Conservation (phyloP, 1,140 invertebrate species). For the Capitella teleta region DNA sequence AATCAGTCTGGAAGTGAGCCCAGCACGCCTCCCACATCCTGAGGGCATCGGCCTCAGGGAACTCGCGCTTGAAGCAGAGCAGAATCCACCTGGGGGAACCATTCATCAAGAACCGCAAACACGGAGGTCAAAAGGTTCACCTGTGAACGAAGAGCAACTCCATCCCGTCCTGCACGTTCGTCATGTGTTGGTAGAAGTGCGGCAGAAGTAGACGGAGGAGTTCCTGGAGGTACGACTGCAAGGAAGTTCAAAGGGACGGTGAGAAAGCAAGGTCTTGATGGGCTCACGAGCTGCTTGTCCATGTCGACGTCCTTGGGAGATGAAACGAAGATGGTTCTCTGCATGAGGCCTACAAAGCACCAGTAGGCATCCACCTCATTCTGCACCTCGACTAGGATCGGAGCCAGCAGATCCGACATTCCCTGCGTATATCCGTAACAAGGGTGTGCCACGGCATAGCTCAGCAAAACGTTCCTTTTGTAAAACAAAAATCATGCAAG, state of each 20-base stretch:
- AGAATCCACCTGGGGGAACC: constrained; percentile 74
- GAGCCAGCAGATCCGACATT: constrained; percentile 84
- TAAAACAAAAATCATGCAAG: constrained; percentile 1
- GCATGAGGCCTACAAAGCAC: constrained; percentile 90
- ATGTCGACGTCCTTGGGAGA: constrained; percentile 86
- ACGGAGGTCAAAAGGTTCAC: constrained; percentile 14
- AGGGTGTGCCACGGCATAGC: constrained; percentile 80
- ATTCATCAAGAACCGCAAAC: background rate
- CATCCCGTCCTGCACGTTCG: constrained; percentile 64
- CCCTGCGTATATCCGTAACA: constrained; percentile 67
- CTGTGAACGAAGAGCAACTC: constrained; percentile 64
- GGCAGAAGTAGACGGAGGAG: constrained; percentile 76
- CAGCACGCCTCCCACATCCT: constrained; percentile 90
- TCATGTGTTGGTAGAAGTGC: constrained; percentile 71
- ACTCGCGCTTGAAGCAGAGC: constrained; percentile 68
- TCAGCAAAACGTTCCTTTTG: constrained; percentile 70
- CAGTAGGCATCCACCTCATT: constrained; percentile 84
- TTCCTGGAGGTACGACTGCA: constrained; percentile 67
- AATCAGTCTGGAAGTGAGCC: constrained; percentile 82
- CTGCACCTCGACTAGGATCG: constrained; percentile 72
- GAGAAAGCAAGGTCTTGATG: background rate
- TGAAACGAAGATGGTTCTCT: constrained; percentile 74
- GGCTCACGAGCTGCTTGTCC: constrained; percentile 70
- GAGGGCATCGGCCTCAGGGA: constrained; percentile 70
- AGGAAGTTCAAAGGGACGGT: constrained; percentile 8